Evolutionary conservation across 2,797 vertebrate genomes (phyloP), one percentile per base, ranked within the genome.

Genomic region (Onychomys leucogaster): DNA sequence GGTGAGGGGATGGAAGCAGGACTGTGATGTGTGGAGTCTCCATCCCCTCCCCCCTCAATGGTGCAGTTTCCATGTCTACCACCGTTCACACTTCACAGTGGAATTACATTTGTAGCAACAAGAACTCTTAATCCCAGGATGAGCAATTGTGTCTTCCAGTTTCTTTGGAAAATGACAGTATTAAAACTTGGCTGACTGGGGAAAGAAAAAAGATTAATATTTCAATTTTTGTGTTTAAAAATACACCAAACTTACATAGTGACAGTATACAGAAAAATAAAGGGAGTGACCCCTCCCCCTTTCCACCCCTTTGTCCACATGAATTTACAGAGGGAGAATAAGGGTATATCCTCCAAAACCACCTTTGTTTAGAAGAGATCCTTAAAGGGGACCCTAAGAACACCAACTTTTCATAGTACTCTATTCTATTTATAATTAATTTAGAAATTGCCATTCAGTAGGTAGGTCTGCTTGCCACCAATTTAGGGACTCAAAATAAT

Each of bases 101-200:
- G 27, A 86, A 89, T 71, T 84, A 67, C 69, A 71, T 63, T 84
- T 82, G 19, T 63, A 95, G 78, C 73, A 69, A 55, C 12, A 65
- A 87, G 61, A 52, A 94, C 11, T 16, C 63, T 88, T 63, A 80
- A 57, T 65, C 9, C 27, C 82, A 16, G 25, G 34, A 63, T 90
- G 37, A 81, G n/a, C 37, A 89, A 65, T 7, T 21, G 27, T 17
- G 32, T 3, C 78, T 80, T 80, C 83, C 46, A 3, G 25, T 94
- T 93, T 83, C 55, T 88, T 46, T 90, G 75, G 76, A 82, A 94
- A 89, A 61, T 43, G n/a, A 78, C 29, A 91, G 34, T 63, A 84
- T 52, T 93, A 65, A 89, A 92, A 89, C 34, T 81, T 46, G 76
- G 46, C 67, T 80, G 29, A 80, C 11, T 63, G 14, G 43, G 23